Base-by-base conservation (phyloP, 2,888 invertebrate species). In the Linyphia triangularis region DNA sequence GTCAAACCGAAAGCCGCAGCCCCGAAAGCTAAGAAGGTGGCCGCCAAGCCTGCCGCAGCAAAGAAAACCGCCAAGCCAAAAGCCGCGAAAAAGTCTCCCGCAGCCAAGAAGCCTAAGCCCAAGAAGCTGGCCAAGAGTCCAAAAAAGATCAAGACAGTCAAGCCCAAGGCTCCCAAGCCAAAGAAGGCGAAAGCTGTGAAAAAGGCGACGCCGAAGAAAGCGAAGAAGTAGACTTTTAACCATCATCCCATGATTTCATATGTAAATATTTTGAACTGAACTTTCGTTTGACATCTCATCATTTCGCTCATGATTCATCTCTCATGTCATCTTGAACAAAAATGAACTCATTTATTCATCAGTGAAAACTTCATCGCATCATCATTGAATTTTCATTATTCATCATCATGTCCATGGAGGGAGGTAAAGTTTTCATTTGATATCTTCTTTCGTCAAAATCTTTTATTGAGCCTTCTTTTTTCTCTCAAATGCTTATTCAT, bases 131-230 rank as follows among this genome's bases (percentile, higher is more conserved):
- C 73, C 16, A 85, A 81, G 33, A 85, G 63, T 6, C 69, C 90
- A 9, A 90, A 90, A 72, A 77, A 88, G 9, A 30, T 75, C 22
- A 82, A 79, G 65, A 61, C 88, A 19, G 57, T 43, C 7, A 86
- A 81, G 13, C 81, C 85, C 22, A 89, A 89, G 43, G 24, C 89
- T 4, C 75, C 91, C 43, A 91, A 90, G 81, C 90, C 89, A 33
- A 90, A 90, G 90, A 91, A 90, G 69, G 70, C 90, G 6, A 90
- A 89, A 43, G 43, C 90, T 22, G 65, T 83, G 63, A 88, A 85
- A 33, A 90, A 88, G 70, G 84, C 85, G n/a, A 65, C 88, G 16
- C 88, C 85, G 22, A 89, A 89, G 26, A 89, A 89, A 24, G 77
- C 63, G 5, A 88, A 78, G 43, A 83, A 83, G 37, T 88, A 88